Evolutionary conservation across 2,888 invertebrate genomes (phyloP), one percentile per base, ranked within the genome.

Genomic region (Busseola fusca): DNA sequence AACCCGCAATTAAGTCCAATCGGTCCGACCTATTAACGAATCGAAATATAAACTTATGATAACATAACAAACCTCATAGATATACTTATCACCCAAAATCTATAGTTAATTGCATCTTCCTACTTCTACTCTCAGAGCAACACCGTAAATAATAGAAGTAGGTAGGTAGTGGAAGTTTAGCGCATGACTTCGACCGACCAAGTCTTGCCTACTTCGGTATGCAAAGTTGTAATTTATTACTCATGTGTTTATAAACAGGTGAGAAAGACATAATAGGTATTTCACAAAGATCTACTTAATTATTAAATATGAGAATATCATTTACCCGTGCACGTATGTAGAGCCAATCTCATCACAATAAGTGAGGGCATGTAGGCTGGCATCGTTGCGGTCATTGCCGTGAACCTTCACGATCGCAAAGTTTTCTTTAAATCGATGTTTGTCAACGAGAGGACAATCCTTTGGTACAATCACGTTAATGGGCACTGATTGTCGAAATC

Each of bases 401-500:
- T 86, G 79, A 25, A 87, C 84, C 84, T 91, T 91, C 5, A 91
- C 82, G 9, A 91, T 87, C 0, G 91, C 91, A 59, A 84, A 90
- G 83, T 90, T 89, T 74, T 91, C 90, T 70, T 87, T 91, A 64
- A 82, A 90, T 34, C 80, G 77, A 34, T 90, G 89, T 64, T 86
- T 88, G 66, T 91, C 91, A 1, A 83, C 75, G 14, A 91, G 73
- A 3, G 90, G 88, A 65, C 88, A 88, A 69, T 90, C 87, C 67
- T 87, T 91, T 2, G 91, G 86, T 10, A 91, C 84, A 37, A 91
- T 76, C 54, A 91, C 90, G 75, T 91, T 91, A 45, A 91, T 84
- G 0, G 91, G 90, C 10, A 91, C 87, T 0, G 91, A 91, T 57
- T 90, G 87, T 45, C 80, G 81, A 70, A 86, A 87, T 12, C 91